Conservation (phyloP, 2,113 vertebrate species). For the Cyphomyrus discorhynchus region DNA sequence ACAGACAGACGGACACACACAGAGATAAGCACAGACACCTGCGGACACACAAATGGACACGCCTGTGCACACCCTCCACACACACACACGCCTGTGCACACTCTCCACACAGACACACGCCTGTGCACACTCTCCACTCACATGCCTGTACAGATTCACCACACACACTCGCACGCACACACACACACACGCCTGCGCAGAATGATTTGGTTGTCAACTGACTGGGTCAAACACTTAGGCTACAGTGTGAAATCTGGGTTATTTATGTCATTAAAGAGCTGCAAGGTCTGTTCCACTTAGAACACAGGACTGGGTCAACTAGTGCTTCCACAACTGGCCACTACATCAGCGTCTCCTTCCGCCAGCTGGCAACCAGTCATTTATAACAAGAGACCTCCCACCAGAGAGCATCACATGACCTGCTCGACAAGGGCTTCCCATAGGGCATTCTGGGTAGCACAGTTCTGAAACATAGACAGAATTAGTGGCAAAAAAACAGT, state of each 20-base stretch:
- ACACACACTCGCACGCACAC: not conserved
- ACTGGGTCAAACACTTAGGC: not conserved
- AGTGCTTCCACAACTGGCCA: not conserved
- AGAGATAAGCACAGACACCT: not conserved
- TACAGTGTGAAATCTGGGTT: not conserved
- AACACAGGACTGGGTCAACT: not conserved
- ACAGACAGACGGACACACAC: not conserved
- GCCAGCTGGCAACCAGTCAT: not conserved
- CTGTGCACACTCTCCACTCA: too few relatives aligned
- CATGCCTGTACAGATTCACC: too few relatives aligned
- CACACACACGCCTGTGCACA: not conserved
- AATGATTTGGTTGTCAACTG: not conserved
- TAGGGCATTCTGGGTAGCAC: not conserved
- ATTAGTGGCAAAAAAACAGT: not conserved
- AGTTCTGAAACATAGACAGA: not conserved
- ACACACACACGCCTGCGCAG: not conserved
- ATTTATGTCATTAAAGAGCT: not conserved
- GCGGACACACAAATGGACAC: not conserved
- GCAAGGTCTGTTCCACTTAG: not conserved
- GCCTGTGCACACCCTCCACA: too few relatives aligned
- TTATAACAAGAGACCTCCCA: not conserved
- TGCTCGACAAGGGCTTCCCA: not conserved
- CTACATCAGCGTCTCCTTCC: not conserved
- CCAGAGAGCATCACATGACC: not conserved
- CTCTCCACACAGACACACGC: not conserved